A percentile compares a stretch with the other conserved stretches of the same genome.
Evolutionary conservation across 2,113 vertebrate species (phyloP).

Genomic region (Panthera leo): DNA sequence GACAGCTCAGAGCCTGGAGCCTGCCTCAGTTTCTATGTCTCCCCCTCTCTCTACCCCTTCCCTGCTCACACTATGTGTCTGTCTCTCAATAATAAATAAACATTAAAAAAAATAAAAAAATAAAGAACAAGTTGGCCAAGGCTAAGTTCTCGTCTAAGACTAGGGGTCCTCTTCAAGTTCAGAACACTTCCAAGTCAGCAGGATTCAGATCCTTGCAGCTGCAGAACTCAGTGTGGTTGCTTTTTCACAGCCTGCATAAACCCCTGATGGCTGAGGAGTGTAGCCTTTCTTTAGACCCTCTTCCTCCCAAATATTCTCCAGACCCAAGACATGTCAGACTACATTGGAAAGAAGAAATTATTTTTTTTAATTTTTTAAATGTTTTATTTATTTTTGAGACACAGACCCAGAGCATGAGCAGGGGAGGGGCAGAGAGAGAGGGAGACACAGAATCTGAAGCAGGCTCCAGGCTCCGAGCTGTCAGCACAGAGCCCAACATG

Average conservation of each 20-base stretch:
- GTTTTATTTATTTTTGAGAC: too few species aligned
- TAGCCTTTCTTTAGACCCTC: neutral
- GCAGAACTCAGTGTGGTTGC: neutral
- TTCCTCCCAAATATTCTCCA: neutral
- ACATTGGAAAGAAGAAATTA: neutral
- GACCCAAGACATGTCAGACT: neutral
- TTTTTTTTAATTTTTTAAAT: neutral
- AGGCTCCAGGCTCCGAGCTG: too few species aligned
- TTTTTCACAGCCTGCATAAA: neutral
- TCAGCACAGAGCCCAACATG: too few species aligned
- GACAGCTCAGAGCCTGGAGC: too few species aligned
- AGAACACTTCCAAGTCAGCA: neutral
- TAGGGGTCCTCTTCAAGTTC: neutral
- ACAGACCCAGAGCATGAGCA: too few species aligned
- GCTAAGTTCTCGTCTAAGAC: neutral
- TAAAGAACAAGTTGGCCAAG: neutral
- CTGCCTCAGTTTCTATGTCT: too few species aligned
- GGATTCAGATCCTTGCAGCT: neutral
- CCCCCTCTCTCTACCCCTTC: too few species aligned
- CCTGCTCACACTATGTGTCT: too few species aligned
- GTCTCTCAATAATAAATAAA: too few species aligned
- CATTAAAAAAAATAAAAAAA: too few species aligned
- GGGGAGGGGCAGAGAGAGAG: too few species aligned
- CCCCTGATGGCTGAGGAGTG: neutral
- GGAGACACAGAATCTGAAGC: too few species aligned